Conservation (phyloP, 2,113 vertebrate genomes). For the Macquaria ambigua region DNA sequence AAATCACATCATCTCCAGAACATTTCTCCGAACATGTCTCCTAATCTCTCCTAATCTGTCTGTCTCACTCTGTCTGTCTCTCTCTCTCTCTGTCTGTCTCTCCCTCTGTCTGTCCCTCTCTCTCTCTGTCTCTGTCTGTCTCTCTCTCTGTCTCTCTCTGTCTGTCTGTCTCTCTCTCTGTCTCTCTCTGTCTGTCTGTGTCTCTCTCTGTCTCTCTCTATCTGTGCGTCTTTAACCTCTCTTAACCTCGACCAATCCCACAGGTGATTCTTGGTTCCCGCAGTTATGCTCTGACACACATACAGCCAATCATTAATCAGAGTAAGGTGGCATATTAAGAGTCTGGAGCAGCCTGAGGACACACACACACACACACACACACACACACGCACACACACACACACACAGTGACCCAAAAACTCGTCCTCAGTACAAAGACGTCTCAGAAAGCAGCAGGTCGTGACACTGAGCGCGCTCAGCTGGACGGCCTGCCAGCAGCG, state of each 20-base stretch:
- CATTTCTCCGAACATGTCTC: too few species aligned
- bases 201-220: background rate
- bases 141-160: too few species aligned
- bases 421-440: constrained; percentile 57
- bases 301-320: constrained; percentile 76
- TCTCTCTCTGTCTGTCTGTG: background rate
- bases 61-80: too few species aligned
- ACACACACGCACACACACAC: constrained; percentile 42
- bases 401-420: constrained; percentile 68
- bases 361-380: constrained; percentile 37
- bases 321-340: constrained; percentile 65
- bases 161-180: too few species aligned
- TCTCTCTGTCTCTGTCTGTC: too few species aligned
- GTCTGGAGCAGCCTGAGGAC: constrained; percentile 57
- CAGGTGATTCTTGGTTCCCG: constrained; percentile 58
- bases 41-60: too few species aligned
- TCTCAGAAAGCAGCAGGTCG: constrained; percentile 40
- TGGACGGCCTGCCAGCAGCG: background rate
- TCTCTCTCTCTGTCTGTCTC: too few species aligned
- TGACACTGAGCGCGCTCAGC: background rate
- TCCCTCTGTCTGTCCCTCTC: too few species aligned
- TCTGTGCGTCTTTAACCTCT: constrained; percentile 49
- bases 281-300: constrained; percentile 71
- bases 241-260: constrained; percentile 53
- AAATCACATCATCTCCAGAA: too few species aligned